phyloP scores from a whole-genome alignment of 2,888 invertebrate genomes.

The Philaethria dido region DNA sequence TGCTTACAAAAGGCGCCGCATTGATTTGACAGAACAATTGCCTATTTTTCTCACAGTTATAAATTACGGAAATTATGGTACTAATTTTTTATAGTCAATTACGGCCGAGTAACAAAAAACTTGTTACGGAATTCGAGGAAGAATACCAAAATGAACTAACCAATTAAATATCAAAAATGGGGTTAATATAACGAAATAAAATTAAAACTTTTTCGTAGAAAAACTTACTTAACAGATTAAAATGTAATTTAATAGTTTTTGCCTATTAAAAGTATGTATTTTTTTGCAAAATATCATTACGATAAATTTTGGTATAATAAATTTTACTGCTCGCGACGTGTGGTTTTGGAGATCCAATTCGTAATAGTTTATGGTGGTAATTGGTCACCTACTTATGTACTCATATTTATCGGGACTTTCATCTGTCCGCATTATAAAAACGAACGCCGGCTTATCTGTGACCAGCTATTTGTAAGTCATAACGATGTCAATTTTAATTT shows the following conservation, averaged over 20 bases:
- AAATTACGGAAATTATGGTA: constrained; percentile 60
- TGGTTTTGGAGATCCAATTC: constrained; percentile 37
- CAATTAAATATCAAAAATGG: neutral
- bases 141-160: neutral
- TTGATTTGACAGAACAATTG: constrained; percentile 69
- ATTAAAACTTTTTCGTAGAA: neutral
- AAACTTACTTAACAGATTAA: neutral
- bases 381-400: constrained; percentile 26
- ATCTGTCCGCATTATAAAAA: constrained; percentile 64
- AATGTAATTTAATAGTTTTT: constrained; percentile 6
- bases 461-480: constrained; percentile 59
- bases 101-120: constrained; percentile 28
- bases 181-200: neutral
- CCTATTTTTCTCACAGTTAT: constrained; percentile 64
- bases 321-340: constrained; percentile 23
- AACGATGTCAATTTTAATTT: constrained; percentile 58
- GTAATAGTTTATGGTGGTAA: constrained; percentile 22
- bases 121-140: constrained; percentile 32
- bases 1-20: constrained; percentile 43
- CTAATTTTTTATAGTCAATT: constrained; percentile 32
- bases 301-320: neutral
- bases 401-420: constrained; percentile 55
- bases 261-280: neutral
- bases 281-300: neutral
- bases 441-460: constrained; percentile 63